Evolutionary conservation across 2,797 vertebrate species (phyloP).

Genomic region (Danio albolineatus): DNA sequence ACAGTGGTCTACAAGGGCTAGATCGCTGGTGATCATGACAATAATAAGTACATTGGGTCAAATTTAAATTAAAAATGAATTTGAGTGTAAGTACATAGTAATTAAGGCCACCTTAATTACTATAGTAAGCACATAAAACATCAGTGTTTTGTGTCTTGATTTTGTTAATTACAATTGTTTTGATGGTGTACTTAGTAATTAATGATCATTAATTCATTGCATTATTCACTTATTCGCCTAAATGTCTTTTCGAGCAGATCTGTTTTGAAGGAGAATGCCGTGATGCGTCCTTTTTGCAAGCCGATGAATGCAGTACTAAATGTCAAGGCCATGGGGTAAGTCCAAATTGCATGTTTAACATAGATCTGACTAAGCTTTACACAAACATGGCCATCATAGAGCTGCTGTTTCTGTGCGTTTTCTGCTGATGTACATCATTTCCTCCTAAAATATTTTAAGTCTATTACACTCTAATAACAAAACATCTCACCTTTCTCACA

Average conservation of each 20-base stretch:
- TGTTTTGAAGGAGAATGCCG: slow-evolving; percentile 95
- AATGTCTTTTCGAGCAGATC: slow-evolving; percentile 78
- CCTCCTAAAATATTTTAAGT: not conserved
- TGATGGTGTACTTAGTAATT: no score
- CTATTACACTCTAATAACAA: not conserved
- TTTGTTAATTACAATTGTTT: no score
- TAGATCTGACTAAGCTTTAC: slow-evolving; percentile 13
- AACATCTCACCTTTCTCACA: not conserved
- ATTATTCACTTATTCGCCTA: slow-evolving; percentile 13
- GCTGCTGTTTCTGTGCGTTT: not conserved
- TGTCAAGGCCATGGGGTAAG: slow-evolving; percentile 91
- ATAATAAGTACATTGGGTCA: no score
- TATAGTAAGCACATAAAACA: no score
- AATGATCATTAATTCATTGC: no score
- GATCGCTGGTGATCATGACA: no score
- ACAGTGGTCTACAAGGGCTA: no score
- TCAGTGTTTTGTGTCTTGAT: no score
- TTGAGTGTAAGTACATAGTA: no score
- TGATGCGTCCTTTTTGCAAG: slow-evolving; percentile 89
- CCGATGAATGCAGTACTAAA: slow-evolving; percentile 87
- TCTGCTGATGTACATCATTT: not conserved
- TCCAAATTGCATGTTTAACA: slow-evolving; percentile 22
- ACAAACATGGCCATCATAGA: not conserved
- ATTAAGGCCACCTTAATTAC: no score
- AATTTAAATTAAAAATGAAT: no score